Percentiles rank a stretch among this genome's conserved stretches.
These are phyloP conservation scores for Anguilla obscura DNA, from an alignment of 2,797 vertebrate genomes.

Conservation along the genomic window DNA sequence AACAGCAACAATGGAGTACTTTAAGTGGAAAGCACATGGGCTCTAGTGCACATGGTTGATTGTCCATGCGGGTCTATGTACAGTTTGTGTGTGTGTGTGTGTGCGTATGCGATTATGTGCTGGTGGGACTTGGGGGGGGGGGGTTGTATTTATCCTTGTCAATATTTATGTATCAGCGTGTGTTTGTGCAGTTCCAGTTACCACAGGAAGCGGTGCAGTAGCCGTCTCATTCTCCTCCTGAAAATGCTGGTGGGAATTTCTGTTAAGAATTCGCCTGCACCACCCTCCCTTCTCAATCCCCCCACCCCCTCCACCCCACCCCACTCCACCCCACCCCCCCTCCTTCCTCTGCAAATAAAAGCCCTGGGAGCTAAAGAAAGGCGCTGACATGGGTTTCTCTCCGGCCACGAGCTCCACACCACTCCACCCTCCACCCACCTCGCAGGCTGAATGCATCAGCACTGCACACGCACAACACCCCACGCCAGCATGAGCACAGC, in stretches of 20 bases:
- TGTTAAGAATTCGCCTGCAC: conserved; percentile 49
- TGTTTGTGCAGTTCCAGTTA: conserved; percentile 54
- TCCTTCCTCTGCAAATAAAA: conserved; percentile 55
- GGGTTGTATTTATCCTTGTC: background rate
- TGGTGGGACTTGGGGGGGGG: background rate
- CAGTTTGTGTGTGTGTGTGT: conserved; percentile 11
- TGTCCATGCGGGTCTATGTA: background rate
- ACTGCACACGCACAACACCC: background rate
- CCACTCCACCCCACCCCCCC: background rate
- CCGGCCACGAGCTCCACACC: conserved; percentile 17
- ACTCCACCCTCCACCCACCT: conserved; percentile 16
- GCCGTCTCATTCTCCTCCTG: conserved; percentile 54
- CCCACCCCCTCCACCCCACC: conserved; percentile 28
- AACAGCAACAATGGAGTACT: background rate
- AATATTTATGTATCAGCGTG: conserved; percentile 6
- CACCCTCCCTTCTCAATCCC: conserved; percentile 22
- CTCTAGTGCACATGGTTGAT: background rate
- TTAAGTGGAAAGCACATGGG: background rate
- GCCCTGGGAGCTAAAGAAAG: conserved; percentile 45
- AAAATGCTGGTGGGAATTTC: conserved; percentile 53
- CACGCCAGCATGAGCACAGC: background rate
- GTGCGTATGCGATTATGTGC: conserved; percentile 13
- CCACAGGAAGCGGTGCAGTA: conserved; percentile 61
- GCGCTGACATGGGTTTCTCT: conserved; percentile 43
- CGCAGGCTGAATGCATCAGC: background rate